Conservation (phyloP, 1,140 invertebrate species). For the Manduca sexta region DNA sequence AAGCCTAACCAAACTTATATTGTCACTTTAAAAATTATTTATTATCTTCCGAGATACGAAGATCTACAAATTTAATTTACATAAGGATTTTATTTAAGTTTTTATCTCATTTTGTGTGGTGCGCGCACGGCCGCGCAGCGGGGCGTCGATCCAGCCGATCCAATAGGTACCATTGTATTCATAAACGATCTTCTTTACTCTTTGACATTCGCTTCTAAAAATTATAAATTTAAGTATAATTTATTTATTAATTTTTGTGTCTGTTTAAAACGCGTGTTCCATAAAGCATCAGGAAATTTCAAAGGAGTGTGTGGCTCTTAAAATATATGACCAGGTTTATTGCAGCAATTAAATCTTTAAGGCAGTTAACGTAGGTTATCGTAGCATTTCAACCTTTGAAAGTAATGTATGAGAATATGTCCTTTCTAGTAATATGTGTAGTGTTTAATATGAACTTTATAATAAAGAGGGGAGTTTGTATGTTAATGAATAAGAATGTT, state of each 20-base stretch:
- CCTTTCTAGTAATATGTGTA: too few species aligned
- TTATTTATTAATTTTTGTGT: slow-evolving; percentile 42
- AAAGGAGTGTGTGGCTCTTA: too few species aligned
- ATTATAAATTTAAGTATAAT: slow-evolving; percentile 53
- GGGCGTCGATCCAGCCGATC: slow-evolving; percentile 37
- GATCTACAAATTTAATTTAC: slow-evolving; percentile 65
- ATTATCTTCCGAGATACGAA: slow-evolving; percentile 29
- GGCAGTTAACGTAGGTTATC: too few species aligned
- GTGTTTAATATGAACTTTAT: too few species aligned
- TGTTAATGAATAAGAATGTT: too few species aligned
- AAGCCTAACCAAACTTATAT: slow-evolving; percentile 14
- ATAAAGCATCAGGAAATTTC: too few species aligned
- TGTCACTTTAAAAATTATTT: slow-evolving; percentile 35
- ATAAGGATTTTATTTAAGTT: slow-evolving; percentile 59
- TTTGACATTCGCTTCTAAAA: slow-evolving; percentile 54
- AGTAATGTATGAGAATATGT: too few species aligned
- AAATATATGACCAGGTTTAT: too few species aligned
- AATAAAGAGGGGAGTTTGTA: too few species aligned
- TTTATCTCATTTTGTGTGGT: slow-evolving; percentile 47
- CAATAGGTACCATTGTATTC: slow-evolving; percentile 47
- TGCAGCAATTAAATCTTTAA: too few species aligned
- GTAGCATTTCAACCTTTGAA: too few species aligned
- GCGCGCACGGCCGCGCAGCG: slow-evolving; percentile 38
- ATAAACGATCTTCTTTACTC: slow-evolving; percentile 41
- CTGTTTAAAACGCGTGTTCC: slow-evolving; percentile 1